phyloP scores from a whole-genome alignment of 2,888 invertebrate genomes.

The Netelia melanura region DNA sequence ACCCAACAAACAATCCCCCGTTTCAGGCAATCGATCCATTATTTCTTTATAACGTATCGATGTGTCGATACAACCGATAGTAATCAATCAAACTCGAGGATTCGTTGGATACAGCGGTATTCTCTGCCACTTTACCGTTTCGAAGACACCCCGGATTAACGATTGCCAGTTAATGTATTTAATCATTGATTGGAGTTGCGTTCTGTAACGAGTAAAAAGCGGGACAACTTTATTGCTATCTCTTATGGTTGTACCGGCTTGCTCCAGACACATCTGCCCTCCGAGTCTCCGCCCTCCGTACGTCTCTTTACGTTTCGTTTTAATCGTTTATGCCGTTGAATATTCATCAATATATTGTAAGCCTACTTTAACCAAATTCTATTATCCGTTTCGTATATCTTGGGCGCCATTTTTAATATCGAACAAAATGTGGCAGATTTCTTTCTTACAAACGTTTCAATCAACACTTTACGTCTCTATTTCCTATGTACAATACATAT shows the following conservation, averaged over 20 bases:
- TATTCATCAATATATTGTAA: background rate
- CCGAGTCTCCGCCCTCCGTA: conserved; percentile 15
- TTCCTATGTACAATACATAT: background rate
- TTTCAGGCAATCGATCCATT: conserved; percentile 53
- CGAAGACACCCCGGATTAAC: conserved; percentile 57
- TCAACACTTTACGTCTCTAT: conserved; percentile 35
- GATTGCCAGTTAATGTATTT: conserved; percentile 80
- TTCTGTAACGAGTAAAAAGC: conserved; percentile 73
- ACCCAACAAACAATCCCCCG: conserved; percentile 39
- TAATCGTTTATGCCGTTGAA: background rate
- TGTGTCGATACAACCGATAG: conserved; percentile 51
- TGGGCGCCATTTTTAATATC: too few species aligned
- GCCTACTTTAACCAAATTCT: too few species aligned
- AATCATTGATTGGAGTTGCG: conserved; percentile 83
- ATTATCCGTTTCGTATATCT: too few species aligned
- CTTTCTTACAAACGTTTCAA: conserved; percentile 35
- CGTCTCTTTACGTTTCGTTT: conserved; percentile 9
- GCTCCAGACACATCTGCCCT: conserved; percentile 79
- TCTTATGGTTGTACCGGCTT: conserved; percentile 84
- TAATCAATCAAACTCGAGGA: conserved; percentile 4
- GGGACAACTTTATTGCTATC: conserved; percentile 65
- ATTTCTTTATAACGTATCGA: conserved; percentile 66
- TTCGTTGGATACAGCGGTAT: conserved; percentile 21
- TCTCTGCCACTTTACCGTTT: conserved; percentile 45
- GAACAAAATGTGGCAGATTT: too few species aligned